Conservation (phyloP, 2,888 invertebrate species). For the Beris chalybata region DNA sequence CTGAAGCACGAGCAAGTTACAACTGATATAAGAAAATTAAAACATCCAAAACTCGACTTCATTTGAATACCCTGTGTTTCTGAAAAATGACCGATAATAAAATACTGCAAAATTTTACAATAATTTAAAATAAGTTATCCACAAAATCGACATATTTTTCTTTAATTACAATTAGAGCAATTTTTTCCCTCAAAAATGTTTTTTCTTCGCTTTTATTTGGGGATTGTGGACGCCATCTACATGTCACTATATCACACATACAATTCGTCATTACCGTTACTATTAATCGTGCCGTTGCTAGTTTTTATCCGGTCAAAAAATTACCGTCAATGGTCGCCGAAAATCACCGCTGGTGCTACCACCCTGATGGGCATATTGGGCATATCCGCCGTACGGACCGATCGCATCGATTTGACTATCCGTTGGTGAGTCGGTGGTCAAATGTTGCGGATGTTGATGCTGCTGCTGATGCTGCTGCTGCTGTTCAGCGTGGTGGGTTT, state of each 20-base stretch:
- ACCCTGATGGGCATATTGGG: conserved; percentile 44
- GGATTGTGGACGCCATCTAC: conserved; percentile 12
- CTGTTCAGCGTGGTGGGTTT: background rate
- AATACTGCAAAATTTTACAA: too few relatives aligned
- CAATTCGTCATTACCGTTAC: conserved; percentile 19
- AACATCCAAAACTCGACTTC: too few relatives aligned
- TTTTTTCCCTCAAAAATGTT: too few relatives aligned
- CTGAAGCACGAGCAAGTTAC: too few relatives aligned
- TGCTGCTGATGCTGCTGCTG: background rate
- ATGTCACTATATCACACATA: conserved; percentile 28
- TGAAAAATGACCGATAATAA: too few relatives aligned
- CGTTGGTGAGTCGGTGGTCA: conserved; percentile 49
- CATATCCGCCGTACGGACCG: conserved; percentile 50
- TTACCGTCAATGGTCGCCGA: conserved; percentile 55
- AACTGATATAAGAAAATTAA: too few relatives aligned
- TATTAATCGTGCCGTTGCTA: conserved; percentile 27
- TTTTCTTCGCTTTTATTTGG: too few relatives aligned
- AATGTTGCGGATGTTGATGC: conserved; percentile 45
- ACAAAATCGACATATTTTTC: too few relatives aligned
- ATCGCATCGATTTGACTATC: conserved; percentile 50
- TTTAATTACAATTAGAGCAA: too few relatives aligned
- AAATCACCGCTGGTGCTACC: conserved; percentile 46
- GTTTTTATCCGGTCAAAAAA: conserved; percentile 54
- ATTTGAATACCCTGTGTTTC: too few relatives aligned
- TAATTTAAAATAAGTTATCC: too few relatives aligned